Base-by-base conservation (phyloP, 2,113 vertebrate genomes). In the Marmota monax region DNA sequence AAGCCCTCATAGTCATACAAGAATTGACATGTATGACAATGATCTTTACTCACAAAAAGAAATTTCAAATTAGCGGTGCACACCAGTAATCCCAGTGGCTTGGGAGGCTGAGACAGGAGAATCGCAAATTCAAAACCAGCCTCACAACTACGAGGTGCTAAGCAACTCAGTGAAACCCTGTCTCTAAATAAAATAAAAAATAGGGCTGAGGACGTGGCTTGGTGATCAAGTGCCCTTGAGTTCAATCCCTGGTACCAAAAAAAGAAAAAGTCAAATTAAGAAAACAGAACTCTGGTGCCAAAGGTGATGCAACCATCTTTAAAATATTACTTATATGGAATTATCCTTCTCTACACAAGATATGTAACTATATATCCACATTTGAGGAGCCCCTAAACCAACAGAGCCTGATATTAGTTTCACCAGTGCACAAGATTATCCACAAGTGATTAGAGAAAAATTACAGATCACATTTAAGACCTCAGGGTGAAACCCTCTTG, bases 11-110 rank as follows among this genome's bases (percentile, higher is more conserved):
- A n/a, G 58, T 86, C 72, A 69, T 11, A 76, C 14, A 93, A 72
- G 79, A 93, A 51, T 1, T 23, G 34, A 96, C 12, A 94, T 39
- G 29, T n/a, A 18, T 27, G 34, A 8, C 32, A 6, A 61, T 65
- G 42, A 90, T 34, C 88, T 74, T 84, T 53, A 93, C 78, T 97
- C 82, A 96, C 63, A 61, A 88, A 72, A 96, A 86, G 70, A 95
- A 97, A 92, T 42, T 45, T 85, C 94, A 92, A 56, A 34, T 80
- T 77, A 96, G 45, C 8, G 7, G 45, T 8, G 45, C 45, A 45
- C 45, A 45, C 45, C 8, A 8, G 45, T 45, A 45, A 45, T 45
- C 7, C 45, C 45, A 45, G 6, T 45, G 45, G 45, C 45, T 45
- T 45, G 45, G 45, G 45, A 45, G 45, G 8, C 45, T 45, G 45